phyloP scores from a whole-genome alignment of 2,113 vertebrate genomes.

The Rhabdornis inornatus region DNA sequence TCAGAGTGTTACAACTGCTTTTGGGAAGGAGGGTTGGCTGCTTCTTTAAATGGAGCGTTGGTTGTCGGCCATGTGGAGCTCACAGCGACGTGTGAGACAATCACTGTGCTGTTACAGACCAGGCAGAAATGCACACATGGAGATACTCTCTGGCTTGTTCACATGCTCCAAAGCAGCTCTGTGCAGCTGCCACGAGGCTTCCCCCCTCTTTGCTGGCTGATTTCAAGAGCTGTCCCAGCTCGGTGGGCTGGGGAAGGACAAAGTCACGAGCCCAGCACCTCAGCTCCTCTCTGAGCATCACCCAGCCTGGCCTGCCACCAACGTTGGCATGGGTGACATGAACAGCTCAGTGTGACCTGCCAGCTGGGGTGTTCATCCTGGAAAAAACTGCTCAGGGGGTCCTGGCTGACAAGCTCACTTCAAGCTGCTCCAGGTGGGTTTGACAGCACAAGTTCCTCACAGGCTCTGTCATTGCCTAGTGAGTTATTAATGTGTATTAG shows the following conservation, averaged over 20 bases:
- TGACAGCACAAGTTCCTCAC: background rate
- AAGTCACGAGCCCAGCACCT: fast-evolving
- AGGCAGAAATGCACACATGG: background rate
- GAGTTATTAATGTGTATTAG: background rate
- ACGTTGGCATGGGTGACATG: fast-evolving
- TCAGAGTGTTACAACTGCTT: background rate
- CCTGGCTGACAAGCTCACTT: background rate
- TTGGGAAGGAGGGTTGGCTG: background rate
- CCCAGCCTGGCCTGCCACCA: fast-evolving
- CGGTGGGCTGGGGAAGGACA: background rate
- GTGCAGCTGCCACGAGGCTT: background rate
- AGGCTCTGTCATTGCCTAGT: background rate
- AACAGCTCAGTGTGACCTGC: background rate
- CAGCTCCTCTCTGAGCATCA: background rate
- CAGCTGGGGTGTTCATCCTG: background rate
- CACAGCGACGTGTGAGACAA: background rate
- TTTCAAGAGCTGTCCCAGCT: background rate
- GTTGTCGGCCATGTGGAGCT: background rate
- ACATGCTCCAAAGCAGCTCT: background rate
- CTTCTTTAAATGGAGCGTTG: background rate
- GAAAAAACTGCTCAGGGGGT: background rate
- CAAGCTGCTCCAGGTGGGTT: background rate
- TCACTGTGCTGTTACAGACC: background rate
- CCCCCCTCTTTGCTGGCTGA: background rate
- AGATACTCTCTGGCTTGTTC: background rate